Conservation (phyloP, 2,113 vertebrate species). For the Anolis sagrei region DNA sequence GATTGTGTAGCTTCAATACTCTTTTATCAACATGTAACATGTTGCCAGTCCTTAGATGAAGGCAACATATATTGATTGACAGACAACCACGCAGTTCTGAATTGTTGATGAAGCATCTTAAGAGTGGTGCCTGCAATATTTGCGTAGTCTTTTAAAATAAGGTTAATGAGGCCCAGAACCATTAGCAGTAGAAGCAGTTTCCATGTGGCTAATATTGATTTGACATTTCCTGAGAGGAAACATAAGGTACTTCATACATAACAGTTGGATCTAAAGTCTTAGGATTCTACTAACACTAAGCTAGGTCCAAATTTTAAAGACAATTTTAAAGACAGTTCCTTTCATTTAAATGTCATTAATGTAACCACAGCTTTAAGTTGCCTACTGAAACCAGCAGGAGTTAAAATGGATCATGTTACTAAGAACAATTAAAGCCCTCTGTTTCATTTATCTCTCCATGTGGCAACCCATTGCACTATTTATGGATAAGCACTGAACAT, state of each 20-base stretch:
- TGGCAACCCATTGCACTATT: neutral
- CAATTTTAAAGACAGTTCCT: neutral
- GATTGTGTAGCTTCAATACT: constrained; percentile 8
- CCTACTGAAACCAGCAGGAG: neutral
- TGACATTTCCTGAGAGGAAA: neutral
- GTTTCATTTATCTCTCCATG: neutral
- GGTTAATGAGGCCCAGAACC: constrained; percentile 22
- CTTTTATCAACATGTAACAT: neutral
- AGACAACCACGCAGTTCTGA: rapidly evolving
- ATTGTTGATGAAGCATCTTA: neutral
- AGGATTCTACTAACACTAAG: neutral
- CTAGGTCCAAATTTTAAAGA: neutral
- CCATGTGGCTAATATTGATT: constrained; percentile 26
- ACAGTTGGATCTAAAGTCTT: neutral
- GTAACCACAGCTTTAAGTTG: neutral
- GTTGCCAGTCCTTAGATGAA: neutral
- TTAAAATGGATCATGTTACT: neutral
- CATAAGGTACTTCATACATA: neutral
- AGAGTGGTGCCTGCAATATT: constrained; percentile 32
- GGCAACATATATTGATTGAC: rapidly evolving
- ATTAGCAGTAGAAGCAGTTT: constrained; percentile 20
- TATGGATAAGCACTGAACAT: neutral
- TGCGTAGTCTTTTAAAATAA: constrained; percentile 6
- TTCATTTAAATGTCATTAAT: neutral
- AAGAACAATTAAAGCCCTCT: neutral